These are phyloP conservation scores for Onychorhynchus coronatus DNA, from an alignment of 2,113 vertebrate genomes.

Conservation along the genomic window DNA sequence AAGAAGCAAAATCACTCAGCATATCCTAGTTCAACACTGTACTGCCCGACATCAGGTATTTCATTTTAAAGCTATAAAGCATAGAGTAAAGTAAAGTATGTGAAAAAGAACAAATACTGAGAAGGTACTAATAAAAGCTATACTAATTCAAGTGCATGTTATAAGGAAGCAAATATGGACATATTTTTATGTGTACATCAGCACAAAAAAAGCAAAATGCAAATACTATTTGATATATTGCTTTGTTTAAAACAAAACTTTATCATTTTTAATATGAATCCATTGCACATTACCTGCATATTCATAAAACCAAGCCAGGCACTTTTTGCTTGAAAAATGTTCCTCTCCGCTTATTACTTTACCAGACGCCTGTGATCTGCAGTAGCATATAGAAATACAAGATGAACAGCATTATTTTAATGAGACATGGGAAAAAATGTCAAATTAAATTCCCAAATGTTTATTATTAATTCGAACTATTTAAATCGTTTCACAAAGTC, in stretches of 20 bases:
- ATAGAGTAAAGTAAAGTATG: neutral
- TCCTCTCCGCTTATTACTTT: conserved; percentile 84
- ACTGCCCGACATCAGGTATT: neutral
- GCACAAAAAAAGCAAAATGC: neutral
- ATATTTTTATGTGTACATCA: neutral
- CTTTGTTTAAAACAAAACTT: neutral
- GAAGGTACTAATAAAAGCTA: neutral
- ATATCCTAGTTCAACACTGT: neutral
- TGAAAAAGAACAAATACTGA: neutral
- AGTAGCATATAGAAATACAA: conserved; percentile 78
- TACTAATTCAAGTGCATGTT: neutral
- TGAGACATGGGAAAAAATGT: neutral
- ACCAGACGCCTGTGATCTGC: conserved; percentile 85
- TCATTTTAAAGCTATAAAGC: neutral
- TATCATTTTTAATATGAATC: neutral
- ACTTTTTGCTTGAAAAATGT: conserved; percentile 95
- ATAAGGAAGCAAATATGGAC: neutral
- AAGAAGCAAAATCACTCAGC: neutral
- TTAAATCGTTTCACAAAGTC: neutral
- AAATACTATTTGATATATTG: neutral
- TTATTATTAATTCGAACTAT: neutral
- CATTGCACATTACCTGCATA: conserved; percentile 83
- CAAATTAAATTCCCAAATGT: neutral
- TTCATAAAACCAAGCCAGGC: conserved; percentile 95
- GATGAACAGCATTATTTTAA: conserved; percentile 30